Base-by-base conservation (phyloP, 2,888 invertebrate species). In the Branchellion lobata region DNA sequence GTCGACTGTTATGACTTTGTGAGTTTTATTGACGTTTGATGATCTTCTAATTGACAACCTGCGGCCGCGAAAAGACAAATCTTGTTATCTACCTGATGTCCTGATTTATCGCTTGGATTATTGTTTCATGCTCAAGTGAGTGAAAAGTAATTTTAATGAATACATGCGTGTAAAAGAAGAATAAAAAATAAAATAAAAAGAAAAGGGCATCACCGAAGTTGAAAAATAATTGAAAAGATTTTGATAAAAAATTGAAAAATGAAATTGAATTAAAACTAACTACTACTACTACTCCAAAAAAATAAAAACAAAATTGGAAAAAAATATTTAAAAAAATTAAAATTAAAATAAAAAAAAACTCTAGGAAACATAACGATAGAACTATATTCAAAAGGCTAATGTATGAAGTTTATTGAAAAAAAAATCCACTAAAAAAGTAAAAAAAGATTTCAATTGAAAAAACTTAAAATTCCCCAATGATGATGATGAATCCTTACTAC, bases 401-500 rank as follows among this genome's bases (percentile, higher is more conserved):
- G 14, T 8, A 5, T 40, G 14, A 40, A 40, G 5, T 40, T 40
- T 40, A 40, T 8, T 40, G 14, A 8, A 40, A 40, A 40, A 40
- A 40, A 40, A 40, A 40, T 40, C 8, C 14, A 40, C 5, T 40
- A 8, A 40, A 40, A 40, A 40, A 40, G 8, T 40, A 40, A 40
- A 40, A 8, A 40, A 40, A 40, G 40, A 40, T 5, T 14, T 40
- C 5, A 40, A 40, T 40, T 40, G 40, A 40, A 40, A 40, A 40
- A 40, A 40, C 8, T 57, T 14, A 57, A 57, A 24, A 24, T 24
- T 57, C 21, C 5, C 61, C n/a, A 57, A 57, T 57, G 61, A 77
- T 77, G 77, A 77, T 77, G 77, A 77, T 77, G 77, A 77, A 77
- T 33, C 77, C 77, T 1, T 77, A 77, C 29, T 77, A 77, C 65